Evolutionary conservation across 2,888 invertebrate genomes (phyloP).

Genomic region (Xestia ashworthii): DNA sequence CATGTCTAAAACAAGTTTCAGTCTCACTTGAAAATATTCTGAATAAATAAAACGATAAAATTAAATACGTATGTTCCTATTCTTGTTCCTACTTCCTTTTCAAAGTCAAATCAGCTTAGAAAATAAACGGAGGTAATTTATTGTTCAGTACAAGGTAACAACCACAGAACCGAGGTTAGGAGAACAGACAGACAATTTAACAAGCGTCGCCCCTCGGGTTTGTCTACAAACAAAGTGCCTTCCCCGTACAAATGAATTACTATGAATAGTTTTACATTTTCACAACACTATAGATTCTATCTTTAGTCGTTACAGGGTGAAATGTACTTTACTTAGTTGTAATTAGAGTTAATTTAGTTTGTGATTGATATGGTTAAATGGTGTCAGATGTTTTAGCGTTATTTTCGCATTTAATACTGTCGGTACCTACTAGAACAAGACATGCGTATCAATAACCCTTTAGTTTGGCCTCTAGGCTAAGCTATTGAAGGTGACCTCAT

Average conservation of each 20-base stretch:
- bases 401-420: neutral
- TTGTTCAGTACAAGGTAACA: slow-evolving; percentile 13
- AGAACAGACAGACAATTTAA: slow-evolving; percentile 57
- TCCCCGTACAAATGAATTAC: slow-evolving; percentile 55
- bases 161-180: slow-evolving; percentile 33
- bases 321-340: neutral
- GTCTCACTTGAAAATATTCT: neutral
- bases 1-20: neutral
- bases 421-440: neutral
- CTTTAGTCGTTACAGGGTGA: slow-evolving; percentile 24
- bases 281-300: neutral
- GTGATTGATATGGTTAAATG: neutral
- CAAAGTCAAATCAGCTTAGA: slow-evolving; percentile 34
- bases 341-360: slow-evolving; percentile 13
- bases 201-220: slow-evolving; percentile 53
- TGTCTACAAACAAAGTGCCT: slow-evolving; percentile 69
- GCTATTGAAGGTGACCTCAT: neutral
- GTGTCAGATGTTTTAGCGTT: neutral
- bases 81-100: neutral
- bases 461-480: neutral
- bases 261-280: slow-evolving; percentile 56
- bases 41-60: neutral
- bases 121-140: slow-evolving; percentile 27
- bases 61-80: neutral
- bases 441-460: neutral